Percentiles rank a stretch among this genome's conserved stretches.
Evolutionary conservation across 2,888 invertebrate species (phyloP).

Genomic region (Polydrusus cervinus): DNA sequence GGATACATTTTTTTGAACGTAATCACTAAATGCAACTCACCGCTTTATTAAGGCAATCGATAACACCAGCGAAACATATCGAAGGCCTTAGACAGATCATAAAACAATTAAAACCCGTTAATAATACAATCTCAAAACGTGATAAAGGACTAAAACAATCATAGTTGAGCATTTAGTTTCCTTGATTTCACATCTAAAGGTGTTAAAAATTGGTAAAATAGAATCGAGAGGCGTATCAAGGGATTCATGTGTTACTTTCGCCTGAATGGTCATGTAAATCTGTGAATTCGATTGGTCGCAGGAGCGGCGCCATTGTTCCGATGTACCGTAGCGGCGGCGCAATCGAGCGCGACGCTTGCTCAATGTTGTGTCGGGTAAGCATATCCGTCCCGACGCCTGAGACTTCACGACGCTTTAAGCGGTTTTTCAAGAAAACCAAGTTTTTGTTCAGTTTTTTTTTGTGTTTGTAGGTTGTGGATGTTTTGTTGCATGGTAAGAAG

Average conservation of each 20-base stretch:
- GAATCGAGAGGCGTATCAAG: slow-evolving; percentile 65
- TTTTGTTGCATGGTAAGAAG: slow-evolving; percentile 26
- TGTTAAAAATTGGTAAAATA: slow-evolving; percentile 57
- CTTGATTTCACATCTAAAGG: slow-evolving; percentile 46
- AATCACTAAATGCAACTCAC: not conserved
- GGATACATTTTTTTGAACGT: not conserved
- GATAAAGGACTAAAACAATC: slow-evolving; percentile 11
- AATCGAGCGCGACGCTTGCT: slow-evolving; percentile 64
- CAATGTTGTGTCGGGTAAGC: slow-evolving; percentile 72
- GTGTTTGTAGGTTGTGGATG: slow-evolving; percentile 37
- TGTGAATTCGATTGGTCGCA: slow-evolving; percentile 66
- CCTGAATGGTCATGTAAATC: slow-evolving; percentile 66
- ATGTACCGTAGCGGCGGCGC: slow-evolving; percentile 69
- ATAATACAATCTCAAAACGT: not conserved
- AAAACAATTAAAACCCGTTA: slow-evolving; percentile 7
- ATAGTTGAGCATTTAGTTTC: slow-evolving; percentile 17
- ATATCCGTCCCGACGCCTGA: slow-evolving; percentile 70
- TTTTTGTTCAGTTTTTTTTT: slow-evolving; percentile 30
- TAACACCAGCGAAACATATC: not conserved
- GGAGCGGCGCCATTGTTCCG: slow-evolving; percentile 72
- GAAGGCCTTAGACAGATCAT: not conserved
- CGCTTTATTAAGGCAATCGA: not conserved
- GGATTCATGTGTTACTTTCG: slow-evolving; percentile 62
- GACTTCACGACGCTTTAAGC: slow-evolving; percentile 58
- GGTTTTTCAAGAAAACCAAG: slow-evolving; percentile 27